Evolutionary conservation across 2,888 invertebrate species (phyloP).

Genomic region (Calameuta idolon): DNA sequence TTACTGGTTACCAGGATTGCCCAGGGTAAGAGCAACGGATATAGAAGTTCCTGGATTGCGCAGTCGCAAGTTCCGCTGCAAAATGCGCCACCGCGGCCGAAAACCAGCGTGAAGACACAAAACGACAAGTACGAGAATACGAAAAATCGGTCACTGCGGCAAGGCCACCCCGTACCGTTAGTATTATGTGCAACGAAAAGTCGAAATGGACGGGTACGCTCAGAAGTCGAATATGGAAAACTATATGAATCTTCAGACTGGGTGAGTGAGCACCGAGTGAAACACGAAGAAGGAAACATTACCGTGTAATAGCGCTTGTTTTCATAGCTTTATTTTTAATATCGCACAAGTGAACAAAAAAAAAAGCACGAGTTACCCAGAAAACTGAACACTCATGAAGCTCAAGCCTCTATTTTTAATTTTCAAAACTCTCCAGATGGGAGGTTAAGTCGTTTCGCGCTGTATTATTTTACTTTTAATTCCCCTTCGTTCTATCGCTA

Average conservation of each 20-base stretch:
- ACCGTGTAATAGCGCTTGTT: too few relatives aligned
- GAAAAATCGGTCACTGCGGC: slow-evolving; percentile 8
- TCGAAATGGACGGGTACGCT: slow-evolving; percentile 21
- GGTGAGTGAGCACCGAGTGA: slow-evolving; percentile 11
- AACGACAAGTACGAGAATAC: background rate
- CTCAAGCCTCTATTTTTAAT: too few relatives aligned
- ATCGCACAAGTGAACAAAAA: too few relatives aligned
- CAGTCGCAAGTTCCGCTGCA: slow-evolving; percentile 27
- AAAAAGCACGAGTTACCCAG: too few relatives aligned
- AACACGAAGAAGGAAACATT: too few relatives aligned
- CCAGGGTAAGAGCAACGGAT: background rate
- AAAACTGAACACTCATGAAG: too few relatives aligned
- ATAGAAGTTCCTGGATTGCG: slow-evolving; percentile 12
- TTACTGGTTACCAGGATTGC: background rate
- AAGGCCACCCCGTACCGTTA: background rate
- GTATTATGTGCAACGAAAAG: slow-evolving; percentile 23
- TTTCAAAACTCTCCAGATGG: too few relatives aligned
- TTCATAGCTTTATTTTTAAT: too few relatives aligned
- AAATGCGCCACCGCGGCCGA: slow-evolving; percentile 22
- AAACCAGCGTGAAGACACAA: slow-evolving; percentile 7
- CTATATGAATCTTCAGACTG: slow-evolving; percentile 22
- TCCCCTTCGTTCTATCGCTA: too few relatives aligned
- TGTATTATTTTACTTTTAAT: too few relatives aligned
- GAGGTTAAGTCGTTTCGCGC: too few relatives aligned
- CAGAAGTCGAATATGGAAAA: slow-evolving; percentile 15